Base-by-base conservation (phyloP, 2,113 vertebrate species). In the Hymenochirus boettgeri region DNA sequence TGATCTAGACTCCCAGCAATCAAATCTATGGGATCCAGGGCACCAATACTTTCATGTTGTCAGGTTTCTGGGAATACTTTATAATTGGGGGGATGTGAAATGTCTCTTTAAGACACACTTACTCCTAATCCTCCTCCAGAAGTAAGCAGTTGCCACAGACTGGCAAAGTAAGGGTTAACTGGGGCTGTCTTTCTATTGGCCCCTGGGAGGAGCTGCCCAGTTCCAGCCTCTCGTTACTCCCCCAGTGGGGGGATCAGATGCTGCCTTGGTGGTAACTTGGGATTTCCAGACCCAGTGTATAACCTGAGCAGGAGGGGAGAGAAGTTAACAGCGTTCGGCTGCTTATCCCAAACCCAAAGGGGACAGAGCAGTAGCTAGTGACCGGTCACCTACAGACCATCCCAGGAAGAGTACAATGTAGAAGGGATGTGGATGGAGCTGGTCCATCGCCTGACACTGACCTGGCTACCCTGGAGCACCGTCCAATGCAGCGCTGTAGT, bases 131-230 rank as follows among this genome's bases (percentile, higher is more conserved):
- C 5, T 31, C 5, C 10, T 12, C 35, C 39, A 3, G 13, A 7
- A 15, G 2, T 15, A 4, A 42, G 13, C 39, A 42, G 13, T 17
- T 42, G 46, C 54, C 46, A 26, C 24, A 1, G 11, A 3, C 12
- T 65, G 55, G 17, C 22, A 6, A 9, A 37, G 19, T 5, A 31
- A 54, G 70, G 19, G 37, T 39, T 57, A 71, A 73, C 61, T 71
- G 71, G 61, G 42, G 25, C 72, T 69, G 73, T 24, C 35, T 77
- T 74, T 67, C 73, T 73, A 73, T 67, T 58, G 76, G 69, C 62
- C 37, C 69, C 63, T 60, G 62, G 19, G 70, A 70, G 70, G 27
- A 69, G 74, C 73, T 61, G 73, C 69, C 23, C 75, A 47, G 72
- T 39, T 31, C 45, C 45, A 27, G 48, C 25, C 55, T 57, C 51